These are phyloP conservation scores for Motacilla alba DNA, from an alignment of 2,113 vertebrate species.

Conservation along the genomic window DNA sequence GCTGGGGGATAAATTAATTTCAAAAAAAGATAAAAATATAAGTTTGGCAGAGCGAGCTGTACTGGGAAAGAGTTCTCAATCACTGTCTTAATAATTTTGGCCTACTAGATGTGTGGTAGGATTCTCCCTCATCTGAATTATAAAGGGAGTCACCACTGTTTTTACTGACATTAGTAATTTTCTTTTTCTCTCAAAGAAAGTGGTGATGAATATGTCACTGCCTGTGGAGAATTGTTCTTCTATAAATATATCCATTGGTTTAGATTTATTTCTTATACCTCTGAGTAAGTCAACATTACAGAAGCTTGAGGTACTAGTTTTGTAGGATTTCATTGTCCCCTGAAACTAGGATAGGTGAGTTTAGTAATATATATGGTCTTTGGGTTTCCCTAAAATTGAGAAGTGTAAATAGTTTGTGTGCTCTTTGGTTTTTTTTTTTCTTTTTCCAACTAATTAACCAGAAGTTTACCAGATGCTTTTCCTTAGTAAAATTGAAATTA, in stretches of 20 bases:
- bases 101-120: neutral
- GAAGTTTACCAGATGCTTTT: neutral
- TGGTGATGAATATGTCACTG: neutral
- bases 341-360: neutral
- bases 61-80: neutral
- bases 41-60: neutral
- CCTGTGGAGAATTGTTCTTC: neutral
- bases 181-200: neutral
- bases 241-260: neutral
- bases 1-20: neutral
- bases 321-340: neutral
- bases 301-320: neutral
- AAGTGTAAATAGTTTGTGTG: neutral
- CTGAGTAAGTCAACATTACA: neutral
- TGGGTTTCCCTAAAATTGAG: neutral
- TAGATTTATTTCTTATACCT: neutral
- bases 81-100: neutral
- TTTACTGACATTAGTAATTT: neutral
- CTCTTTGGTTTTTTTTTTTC: neutral
- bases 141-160: neutral
- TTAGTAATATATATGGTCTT: neutral
- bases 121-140: neutral
- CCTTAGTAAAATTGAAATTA: neutral
- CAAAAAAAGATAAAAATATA: neutral
- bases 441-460: neutral